Conservation (phyloP, 1,140 invertebrate species). For the Bombus polaris region DNA sequence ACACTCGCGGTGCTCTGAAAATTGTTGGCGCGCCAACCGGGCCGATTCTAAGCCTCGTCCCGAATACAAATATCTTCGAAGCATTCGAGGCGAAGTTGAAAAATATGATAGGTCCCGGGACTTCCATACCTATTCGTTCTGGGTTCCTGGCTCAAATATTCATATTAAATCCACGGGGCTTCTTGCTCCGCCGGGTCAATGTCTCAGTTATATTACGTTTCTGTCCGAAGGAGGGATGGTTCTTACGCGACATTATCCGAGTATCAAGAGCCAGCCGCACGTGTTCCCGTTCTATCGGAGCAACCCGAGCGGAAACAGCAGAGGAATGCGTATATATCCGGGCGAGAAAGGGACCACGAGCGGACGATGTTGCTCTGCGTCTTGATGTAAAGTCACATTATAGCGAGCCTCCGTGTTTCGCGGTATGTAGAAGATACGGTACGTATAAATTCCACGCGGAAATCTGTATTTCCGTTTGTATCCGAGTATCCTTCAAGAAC, state of each 20-base stretch:
- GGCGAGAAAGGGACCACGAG: conserved; percentile 4
- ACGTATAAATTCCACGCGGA: conserved; percentile 23
- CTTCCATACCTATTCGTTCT: conserved; percentile 26
- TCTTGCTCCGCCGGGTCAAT: conserved; percentile 22
- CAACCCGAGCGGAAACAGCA: not conserved
- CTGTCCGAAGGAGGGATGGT: conserved; percentile 31
- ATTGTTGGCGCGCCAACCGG: conserved; percentile 3
- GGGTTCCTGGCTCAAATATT: conserved; percentile 43
- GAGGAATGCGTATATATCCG: conserved; percentile 56
- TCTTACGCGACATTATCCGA: conserved; percentile 58
- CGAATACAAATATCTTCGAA: conserved; percentile 24
- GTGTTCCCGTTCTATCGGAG: not conserved
- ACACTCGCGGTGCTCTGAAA: not conserved
- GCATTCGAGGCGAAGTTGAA: conserved; percentile 26
- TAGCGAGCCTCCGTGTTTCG: conserved; percentile 34
- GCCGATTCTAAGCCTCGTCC: not conserved
- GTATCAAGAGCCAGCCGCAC: conserved; percentile 25
- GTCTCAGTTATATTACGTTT: conserved; percentile 65
- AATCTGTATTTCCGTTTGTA: conserved; percentile 39
- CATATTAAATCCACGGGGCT: conserved; percentile 42
- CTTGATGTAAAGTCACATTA: conserved; percentile 60
- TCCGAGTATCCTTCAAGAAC: not conserved
- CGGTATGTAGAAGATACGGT: conserved; percentile 38
- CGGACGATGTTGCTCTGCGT: conserved; percentile 13
- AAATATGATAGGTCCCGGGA: conserved; percentile 24